Evolutionary conservation across 2,888 invertebrate genomes (phyloP), one percentile per base, ranked within the genome.

Genomic region (Amiota communis): DNA sequence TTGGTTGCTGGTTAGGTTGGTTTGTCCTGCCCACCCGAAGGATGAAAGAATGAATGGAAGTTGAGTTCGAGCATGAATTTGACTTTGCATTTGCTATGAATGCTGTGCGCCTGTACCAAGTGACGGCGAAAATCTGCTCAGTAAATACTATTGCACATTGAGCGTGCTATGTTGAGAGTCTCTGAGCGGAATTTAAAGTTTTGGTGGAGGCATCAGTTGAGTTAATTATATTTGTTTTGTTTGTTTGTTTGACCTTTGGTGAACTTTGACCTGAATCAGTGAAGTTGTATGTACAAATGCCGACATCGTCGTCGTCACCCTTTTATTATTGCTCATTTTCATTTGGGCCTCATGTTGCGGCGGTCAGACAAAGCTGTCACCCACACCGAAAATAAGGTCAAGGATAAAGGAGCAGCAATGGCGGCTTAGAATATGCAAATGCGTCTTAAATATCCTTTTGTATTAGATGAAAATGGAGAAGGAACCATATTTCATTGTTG

Each of bases 41-140:
- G 36, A 36, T 36, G 36, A 36, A 46, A 70, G 23, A 20, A 15
- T 59, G 59, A 8, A 36, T 56, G 9, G 59, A 17, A 23, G 17
- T 11, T 6, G 17, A 23, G 23, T 23, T 23, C 23, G 23, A 23
- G 23, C 23, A 23, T 23, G 23, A 59, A 59, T 36, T 51, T 46
- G 47, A 13, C 59, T 53, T 12, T 20, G 61, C 9, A 49, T 13
- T 36, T 71, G 23, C 75, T 76, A 65, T 57, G 64, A n/a, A 59
- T 76, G 71, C 84, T 85, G 85, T 11, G 75, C 79, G 80, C 85
- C 85, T 86, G 83, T 67, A 84, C 72, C 80, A 83, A 82, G 82
- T 81, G 85, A 78, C 80, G 79, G 76, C 72, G 78, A 85, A 71
- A 71, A 81, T 77, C 76, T 79, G 74, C 78, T 75, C 68, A 73